A percentile compares a stretch with the other conserved stretches of the same genome.
Conservation (phyloP, 2,113 vertebrate genomes). For the Antennarius striatus region DNA sequence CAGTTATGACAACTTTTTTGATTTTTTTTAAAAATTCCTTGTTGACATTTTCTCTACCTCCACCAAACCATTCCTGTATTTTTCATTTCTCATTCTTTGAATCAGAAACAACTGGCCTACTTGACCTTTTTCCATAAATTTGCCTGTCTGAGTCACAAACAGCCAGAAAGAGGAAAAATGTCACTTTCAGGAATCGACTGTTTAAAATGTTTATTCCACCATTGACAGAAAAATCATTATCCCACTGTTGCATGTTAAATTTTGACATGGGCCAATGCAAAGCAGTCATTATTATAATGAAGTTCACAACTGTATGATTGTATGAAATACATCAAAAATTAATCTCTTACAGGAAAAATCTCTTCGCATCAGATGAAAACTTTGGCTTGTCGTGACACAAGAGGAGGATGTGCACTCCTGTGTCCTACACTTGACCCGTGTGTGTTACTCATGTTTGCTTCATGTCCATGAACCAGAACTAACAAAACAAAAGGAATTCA, state of each 20-base stretch:
- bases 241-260: constrained; percentile 17
- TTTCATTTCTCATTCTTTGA: constrained; percentile 37
- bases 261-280: constrained; percentile 45
- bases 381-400: constrained; percentile 9
- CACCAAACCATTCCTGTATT: constrained; percentile 19
- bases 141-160: constrained; percentile 26
- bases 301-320: constrained; percentile 41
- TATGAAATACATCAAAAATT: constrained; percentile 41
- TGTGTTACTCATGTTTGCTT: no score
- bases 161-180: constrained; percentile 2
- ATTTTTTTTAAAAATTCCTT: constrained; percentile 38
- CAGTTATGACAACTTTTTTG: constrained; percentile 39
- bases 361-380: constrained; percentile 6
- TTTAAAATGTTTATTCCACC: constrained; percentile 61
- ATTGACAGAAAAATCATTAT: constrained; percentile 45
- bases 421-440: no score
- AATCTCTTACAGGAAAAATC: background rate
- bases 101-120: constrained; percentile 7
- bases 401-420: no score
- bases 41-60: constrained; percentile 15
- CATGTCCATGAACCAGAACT: constrained; percentile 1
- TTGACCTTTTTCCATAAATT: constrained; percentile 37
- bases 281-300: constrained; percentile 21
- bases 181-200: constrained; percentile 41
- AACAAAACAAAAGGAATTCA: constrained; percentile 4